Evolutionary conservation across 2,113 vertebrate genomes (phyloP).

Genomic region (Nyctereutes procyonoides): DNA sequence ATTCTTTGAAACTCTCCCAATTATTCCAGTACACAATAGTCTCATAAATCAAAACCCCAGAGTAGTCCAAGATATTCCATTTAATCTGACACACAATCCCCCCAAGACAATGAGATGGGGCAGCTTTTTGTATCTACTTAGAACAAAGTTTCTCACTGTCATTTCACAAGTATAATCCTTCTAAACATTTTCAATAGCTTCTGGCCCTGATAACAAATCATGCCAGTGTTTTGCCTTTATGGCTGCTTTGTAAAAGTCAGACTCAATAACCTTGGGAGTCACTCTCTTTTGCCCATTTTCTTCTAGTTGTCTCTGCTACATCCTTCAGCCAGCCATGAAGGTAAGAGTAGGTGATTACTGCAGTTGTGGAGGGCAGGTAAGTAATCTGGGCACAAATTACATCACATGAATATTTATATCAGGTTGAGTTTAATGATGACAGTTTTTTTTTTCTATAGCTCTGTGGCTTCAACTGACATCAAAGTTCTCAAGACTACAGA

Average conservation of each 20-base stretch:
- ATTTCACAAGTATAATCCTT: slow-evolving; percentile 18
- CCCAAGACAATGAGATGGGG: not conserved
- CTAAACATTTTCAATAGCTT: slow-evolving; percentile 39
- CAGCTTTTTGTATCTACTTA: not conserved
- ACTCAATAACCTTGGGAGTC: not conserved
- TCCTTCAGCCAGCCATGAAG: not conserved
- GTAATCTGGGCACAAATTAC: not conserved
- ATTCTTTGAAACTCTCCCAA: slow-evolving; percentile 44
- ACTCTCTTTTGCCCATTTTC: not conserved
- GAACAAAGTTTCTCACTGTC: slow-evolving; percentile 33
- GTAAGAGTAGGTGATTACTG: not conserved
- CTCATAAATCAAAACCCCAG: slow-evolving; percentile 65
- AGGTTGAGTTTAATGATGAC: not conserved
- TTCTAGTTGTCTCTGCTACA: not conserved
- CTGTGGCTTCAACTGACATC: not conserved
- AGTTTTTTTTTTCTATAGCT: not conserved
- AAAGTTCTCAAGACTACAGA: not conserved
- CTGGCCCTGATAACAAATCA: not conserved
- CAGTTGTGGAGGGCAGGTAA: not conserved
- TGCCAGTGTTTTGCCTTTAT: not conserved
- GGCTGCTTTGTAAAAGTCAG: slow-evolving; percentile 6
- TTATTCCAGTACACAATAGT: slow-evolving; percentile 34
- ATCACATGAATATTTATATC: not conserved
- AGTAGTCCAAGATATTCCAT: slow-evolving; percentile 13
- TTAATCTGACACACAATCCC: slow-evolving; percentile 13